A percentile compares a stretch with the other conserved stretches of the same genome.
Conservation (phyloP, 2,113 vertebrate genomes). For the Indicator indicator region DNA sequence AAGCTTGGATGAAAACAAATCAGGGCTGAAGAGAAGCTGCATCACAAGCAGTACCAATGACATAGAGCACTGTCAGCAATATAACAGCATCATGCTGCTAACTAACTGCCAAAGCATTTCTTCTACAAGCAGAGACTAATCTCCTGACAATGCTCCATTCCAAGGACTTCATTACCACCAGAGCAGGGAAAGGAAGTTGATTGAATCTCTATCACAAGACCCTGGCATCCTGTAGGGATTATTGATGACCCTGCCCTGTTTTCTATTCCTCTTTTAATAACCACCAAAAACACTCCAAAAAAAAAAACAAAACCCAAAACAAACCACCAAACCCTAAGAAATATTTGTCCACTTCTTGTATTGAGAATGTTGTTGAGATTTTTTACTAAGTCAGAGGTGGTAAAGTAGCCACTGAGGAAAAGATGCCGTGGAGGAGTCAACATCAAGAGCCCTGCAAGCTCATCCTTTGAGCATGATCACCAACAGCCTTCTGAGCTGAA, state of each 20-base stretch:
- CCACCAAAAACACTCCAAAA: not conserved
- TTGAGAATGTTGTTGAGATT: not conserved
- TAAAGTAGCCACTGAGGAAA: not conserved
- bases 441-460: slow-evolving; percentile 1
- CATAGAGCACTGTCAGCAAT: slow-evolving; percentile 45
- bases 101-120: slow-evolving; percentile 39
- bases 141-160: slow-evolving; percentile 27
- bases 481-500: not conserved
- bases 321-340: not conserved
- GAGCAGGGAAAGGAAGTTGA: not conserved
- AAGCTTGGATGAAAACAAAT: not conserved
- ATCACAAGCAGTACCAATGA: not conserved
- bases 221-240: not conserved
- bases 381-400: not conserved
- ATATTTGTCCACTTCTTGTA: not conserved
- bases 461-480: not conserved
- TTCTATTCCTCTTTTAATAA: not conserved
- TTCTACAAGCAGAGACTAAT: slow-evolving; percentile 52
- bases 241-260: slow-evolving; percentile 6
- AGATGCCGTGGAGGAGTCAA: not conserved
- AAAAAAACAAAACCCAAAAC: too few relatives aligned
- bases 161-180: not conserved
- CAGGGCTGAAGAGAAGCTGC: slow-evolving; percentile 10
- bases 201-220: not conserved
- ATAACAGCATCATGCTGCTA: slow-evolving; percentile 22